Evolutionary conservation across 2,113 vertebrate species (phyloP).

Genomic region (Meleagris gallopavo): DNA sequence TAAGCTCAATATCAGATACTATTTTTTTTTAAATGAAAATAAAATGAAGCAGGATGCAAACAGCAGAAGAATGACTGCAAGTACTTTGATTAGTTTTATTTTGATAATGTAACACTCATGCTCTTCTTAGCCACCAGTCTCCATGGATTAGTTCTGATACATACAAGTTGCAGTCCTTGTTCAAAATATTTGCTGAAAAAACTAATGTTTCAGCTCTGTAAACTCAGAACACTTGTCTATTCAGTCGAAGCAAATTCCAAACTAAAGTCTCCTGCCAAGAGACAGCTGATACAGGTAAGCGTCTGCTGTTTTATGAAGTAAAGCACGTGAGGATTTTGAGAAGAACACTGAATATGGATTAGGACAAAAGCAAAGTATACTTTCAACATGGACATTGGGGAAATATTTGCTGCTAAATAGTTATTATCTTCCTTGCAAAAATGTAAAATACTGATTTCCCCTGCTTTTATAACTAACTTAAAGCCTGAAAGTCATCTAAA

Average conservation of each 20-base stretch:
- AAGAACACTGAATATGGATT: neutral
- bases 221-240: conserved; percentile 4
- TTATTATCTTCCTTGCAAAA: neutral
- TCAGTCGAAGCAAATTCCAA: neutral
- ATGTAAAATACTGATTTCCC: neutral
- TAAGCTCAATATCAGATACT: neutral
- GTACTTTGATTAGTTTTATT: neutral
- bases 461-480: neutral
- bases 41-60: neutral
- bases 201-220: neutral
- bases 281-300: neutral
- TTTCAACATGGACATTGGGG: neutral
- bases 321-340: neutral
- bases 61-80: neutral
- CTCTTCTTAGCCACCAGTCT: neutral
- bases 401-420: neutral
- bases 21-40: neutral
- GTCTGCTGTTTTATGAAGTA: neutral
- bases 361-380: neutral
- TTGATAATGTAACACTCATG: neutral
- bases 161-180: neutral
- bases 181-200: conserved; percentile 12
- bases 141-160: neutral
- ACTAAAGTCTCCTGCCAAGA: neutral
- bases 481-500: neutral